Evolutionary conservation across 2,113 vertebrate species (phyloP), one percentile per base, ranked within the genome.

Genomic region (Paracanthobrama guichenoti): DNA sequence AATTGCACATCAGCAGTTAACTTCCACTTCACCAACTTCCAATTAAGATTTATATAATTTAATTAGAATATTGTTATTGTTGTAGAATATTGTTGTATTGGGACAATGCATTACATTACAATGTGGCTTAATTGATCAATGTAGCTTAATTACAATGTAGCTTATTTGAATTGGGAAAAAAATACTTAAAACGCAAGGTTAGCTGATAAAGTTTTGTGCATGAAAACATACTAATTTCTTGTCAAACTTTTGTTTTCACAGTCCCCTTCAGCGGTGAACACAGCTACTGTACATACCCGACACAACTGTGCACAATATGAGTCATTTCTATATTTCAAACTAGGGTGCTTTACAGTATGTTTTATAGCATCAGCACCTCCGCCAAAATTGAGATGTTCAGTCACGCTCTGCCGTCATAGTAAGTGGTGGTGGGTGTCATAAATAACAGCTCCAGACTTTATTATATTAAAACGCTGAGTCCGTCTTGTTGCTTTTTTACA

Each of bases 361-460:
- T 72, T 79, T 72, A 22, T 31, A 31, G 81, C 46, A 83, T 66
- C 69, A 66, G 57, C 35, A 22, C 46, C 60, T 22, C 76, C 26
- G 3, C 10, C 69, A 69, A 79, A 83, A 66, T 66, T 73, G 46
- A 72, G 57, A 64, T 79, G 57, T 64, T 86, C 72, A 86, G 75
- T 73, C 81, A 60, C 0, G 12, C 31, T 78, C 55, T 78, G 35
- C 12, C 22, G 18, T 76, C 16, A 76, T 13, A 31, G 48, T 76
- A 76, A 76, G 74, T 31, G 28, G 48, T 76, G 76, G 28, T 57
- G 76, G 55, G 57, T 24, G 55, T 22, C 57, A 60, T 79, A 78
- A 78, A 78, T 35, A 60, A 79, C 53, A 79, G 48, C 12, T 55
- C 26, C 26, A 55, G 74, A 18, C 28, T 31, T 59, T 60, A 79